A percentile compares a stretch with the other conserved stretches of the same genome.
These are phyloP conservation scores for Lepidochrysops patricia DNA, from an alignment of 2,888 invertebrate genomes.

Conservation along the genomic window DNA sequence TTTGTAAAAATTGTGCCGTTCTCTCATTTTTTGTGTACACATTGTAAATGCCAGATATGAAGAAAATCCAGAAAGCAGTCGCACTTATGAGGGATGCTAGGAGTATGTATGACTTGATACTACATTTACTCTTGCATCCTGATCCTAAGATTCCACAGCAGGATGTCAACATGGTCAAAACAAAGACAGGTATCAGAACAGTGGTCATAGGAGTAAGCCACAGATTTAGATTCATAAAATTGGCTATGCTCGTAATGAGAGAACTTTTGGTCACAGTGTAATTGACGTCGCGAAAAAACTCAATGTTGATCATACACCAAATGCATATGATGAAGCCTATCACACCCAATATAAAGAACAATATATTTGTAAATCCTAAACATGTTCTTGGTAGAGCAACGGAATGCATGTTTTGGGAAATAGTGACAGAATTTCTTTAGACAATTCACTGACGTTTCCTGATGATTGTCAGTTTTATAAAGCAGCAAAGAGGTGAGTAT, in stretches of 20 bases:
- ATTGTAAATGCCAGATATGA: constrained; percentile 50
- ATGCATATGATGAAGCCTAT: constrained; percentile 42
- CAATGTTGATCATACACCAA: constrained; percentile 55
- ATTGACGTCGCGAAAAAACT: constrained; percentile 58
- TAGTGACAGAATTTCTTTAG: background rate
- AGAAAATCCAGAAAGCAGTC: constrained; percentile 48
- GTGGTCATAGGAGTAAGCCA: constrained; percentile 51
- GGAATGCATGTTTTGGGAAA: constrained; percentile 42
- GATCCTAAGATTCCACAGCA: constrained; percentile 61
- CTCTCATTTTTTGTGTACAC: constrained; percentile 46
- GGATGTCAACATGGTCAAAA: constrained; percentile 47
- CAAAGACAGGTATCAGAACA: constrained; percentile 42
- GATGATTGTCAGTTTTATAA: background rate
- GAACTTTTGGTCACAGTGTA: constrained; percentile 53
- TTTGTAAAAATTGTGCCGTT: constrained; percentile 36
- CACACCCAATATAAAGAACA: constrained; percentile 44
- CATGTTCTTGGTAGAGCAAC: constrained; percentile 55
- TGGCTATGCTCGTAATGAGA: constrained; percentile 39
- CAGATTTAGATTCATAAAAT: constrained; percentile 49
- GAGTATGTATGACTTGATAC: constrained; percentile 54
- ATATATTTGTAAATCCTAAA: constrained; percentile 53
- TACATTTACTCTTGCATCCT: constrained; percentile 54
- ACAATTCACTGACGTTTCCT: background rate
- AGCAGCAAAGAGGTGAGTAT: background rate
- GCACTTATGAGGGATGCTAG: constrained; percentile 41